Percentiles rank a stretch among this genome's conserved stretches.
Conservation (phyloP, 2,888 invertebrate species). For the Drosophila cognata region DNA sequence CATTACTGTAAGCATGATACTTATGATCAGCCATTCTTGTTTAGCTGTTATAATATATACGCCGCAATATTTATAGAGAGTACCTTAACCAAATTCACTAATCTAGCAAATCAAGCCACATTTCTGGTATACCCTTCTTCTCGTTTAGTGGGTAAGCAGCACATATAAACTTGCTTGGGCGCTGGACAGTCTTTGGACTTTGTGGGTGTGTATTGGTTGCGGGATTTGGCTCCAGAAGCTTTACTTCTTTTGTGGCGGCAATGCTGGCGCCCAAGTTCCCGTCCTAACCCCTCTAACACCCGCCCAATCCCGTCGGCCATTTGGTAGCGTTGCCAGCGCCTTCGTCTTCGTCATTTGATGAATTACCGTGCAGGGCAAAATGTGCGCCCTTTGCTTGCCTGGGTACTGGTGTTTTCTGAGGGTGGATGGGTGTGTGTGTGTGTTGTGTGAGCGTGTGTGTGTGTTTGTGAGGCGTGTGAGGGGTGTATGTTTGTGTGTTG, state of each 20-base stretch:
- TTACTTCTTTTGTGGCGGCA: slow-evolving; percentile 76
- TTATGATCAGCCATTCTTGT: background rate
- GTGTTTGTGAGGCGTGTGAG: slow-evolving; percentile 8
- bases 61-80: background rate
- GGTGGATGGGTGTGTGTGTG: slow-evolving; percentile 17
- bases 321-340: slow-evolving; percentile 37
- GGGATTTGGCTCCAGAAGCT: slow-evolving; percentile 71
- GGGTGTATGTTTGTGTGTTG: slow-evolving; percentile 23
- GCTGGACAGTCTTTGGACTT: slow-evolving; percentile 70
- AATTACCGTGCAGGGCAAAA: slow-evolving; percentile 80
- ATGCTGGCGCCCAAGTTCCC: slow-evolving; percentile 56
- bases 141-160: slow-evolving; percentile 32
- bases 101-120: background rate
- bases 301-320: slow-evolving; percentile 41
- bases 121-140: slow-evolving; percentile 25
- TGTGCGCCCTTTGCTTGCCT: slow-evolving; percentile 65
- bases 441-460: slow-evolving; percentile 28
- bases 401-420: slow-evolving; percentile 19
- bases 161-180: slow-evolving; percentile 45
- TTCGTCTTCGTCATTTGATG: slow-evolving; percentile 81
- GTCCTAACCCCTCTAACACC: background rate
- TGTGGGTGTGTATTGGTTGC: slow-evolving; percentile 29
- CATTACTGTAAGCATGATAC: background rate
- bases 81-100: background rate
- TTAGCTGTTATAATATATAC: background rate